A percentile compares a stretch with the other conserved stretches of the same genome.
Conservation (phyloP, 2,797 vertebrate species). For the Fratercula arctica region DNA sequence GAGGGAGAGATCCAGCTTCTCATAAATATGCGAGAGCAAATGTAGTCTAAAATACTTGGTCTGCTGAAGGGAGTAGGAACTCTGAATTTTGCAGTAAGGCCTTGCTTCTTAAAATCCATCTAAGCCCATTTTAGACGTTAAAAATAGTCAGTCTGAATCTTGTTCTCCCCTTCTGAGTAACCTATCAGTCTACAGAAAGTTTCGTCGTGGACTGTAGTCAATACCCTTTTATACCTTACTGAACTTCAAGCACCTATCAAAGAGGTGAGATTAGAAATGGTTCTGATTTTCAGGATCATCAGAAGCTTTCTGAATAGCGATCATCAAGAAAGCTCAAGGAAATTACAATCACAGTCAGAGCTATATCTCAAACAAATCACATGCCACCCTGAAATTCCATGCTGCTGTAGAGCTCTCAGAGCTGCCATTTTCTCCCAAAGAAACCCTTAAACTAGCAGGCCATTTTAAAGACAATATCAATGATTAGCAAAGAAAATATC, state of each 20-base stretch:
- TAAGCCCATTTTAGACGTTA: neutral
- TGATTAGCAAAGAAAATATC: neutral
- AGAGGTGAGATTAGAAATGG: neutral
- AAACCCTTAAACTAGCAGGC: neutral
- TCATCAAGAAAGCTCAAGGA: neutral
- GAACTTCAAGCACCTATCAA: neutral
- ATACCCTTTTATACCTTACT: neutral
- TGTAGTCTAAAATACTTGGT: neutral
- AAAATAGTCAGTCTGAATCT: neutral
- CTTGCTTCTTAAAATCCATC: neutral
- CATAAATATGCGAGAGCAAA: neutral
- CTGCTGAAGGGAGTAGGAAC: neutral
- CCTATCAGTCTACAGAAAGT: neutral
- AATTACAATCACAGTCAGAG: conserved; percentile 8
- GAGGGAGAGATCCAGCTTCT: neutral
- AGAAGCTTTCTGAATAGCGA: conserved; percentile 23
- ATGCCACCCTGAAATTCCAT: neutral
- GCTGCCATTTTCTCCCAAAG: conserved; percentile 2
- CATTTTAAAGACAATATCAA: neutral
- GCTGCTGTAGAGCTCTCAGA: neutral
- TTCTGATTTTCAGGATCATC: neutral
- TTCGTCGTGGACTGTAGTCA: neutral
- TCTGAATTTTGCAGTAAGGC: neutral
- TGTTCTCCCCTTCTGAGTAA: neutral
- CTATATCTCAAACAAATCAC: neutral